Percentiles rank a stretch among this genome's conserved stretches.
Evolutionary conservation across 2,888 invertebrate genomes (phyloP).

Genomic region (Dolichomitus sp.): DNA sequence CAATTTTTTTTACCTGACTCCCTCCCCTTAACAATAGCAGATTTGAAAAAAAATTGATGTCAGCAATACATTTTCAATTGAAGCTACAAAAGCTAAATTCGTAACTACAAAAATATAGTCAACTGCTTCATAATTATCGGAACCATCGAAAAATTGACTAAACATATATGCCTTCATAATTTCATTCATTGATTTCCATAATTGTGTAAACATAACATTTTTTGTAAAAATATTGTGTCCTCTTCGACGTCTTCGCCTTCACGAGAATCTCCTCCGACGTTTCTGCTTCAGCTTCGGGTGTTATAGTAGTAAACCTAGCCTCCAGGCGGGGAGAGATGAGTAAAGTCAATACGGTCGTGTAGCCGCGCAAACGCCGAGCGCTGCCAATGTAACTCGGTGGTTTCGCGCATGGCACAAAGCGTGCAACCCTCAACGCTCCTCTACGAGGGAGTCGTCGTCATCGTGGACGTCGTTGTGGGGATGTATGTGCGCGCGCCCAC

Average conservation of each 20-base stretch:
- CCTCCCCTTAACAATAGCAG: no score
- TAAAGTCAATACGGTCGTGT: constrained; percentile 83
- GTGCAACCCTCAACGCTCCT: constrained; percentile 18
- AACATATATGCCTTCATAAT: no score
- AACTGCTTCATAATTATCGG: no score
- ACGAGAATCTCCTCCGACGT: neutral
- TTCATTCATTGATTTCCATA: no score
- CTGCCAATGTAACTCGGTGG: constrained; percentile 76
- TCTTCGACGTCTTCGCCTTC: neutral
- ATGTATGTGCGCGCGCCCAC: constrained; percentile 55
- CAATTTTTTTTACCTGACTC: no score
- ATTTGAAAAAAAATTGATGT: no score
- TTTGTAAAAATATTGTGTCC: neutral
- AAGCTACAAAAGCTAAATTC: no score
- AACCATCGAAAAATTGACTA: no score
- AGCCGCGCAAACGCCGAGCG: constrained; percentile 79
- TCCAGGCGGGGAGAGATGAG: constrained; percentile 55
- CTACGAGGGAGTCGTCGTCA: constrained; percentile 30
- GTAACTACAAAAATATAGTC: no score
- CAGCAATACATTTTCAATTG: no score
- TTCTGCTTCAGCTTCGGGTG: constrained; percentile 9
- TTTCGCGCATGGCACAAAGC: constrained; percentile 76
- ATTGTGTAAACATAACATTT: neutral
- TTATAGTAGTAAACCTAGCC: constrained; percentile 1
- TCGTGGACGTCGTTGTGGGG: constrained; percentile 20